Evolutionary conservation across 2,888 invertebrate species (phyloP).

Genomic region (Amiota communis): DNA sequence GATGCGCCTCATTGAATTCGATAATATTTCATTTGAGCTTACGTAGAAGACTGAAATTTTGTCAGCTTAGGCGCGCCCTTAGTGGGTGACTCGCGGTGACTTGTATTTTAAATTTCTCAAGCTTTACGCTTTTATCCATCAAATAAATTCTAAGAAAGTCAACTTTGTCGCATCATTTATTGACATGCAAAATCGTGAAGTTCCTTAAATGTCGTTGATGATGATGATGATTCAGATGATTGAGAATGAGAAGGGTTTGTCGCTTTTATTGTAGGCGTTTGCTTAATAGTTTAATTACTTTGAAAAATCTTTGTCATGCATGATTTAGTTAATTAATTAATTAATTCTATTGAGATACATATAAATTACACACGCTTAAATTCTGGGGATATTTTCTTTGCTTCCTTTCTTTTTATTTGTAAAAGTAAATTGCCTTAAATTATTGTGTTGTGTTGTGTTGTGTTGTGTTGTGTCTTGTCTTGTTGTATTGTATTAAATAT

Average conservation of each 20-base stretch:
- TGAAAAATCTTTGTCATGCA: constrained; percentile 10
- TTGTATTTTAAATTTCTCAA: neutral
- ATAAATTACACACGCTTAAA: neutral
- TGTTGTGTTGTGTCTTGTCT: neutral
- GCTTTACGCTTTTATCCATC: constrained; percentile 15
- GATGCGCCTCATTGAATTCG: constrained; percentile 48
- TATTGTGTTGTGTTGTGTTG: neutral
- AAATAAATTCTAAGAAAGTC: constrained; percentile 29
- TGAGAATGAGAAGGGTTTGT: neutral
- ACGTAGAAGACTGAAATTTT: neutral
- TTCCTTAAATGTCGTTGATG: neutral
- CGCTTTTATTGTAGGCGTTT: neutral
- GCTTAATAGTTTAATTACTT: constrained; percentile 16
- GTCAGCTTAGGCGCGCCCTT: neutral
- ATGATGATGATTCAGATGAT: too few species aligned
- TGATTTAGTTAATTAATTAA: constrained; percentile 15
- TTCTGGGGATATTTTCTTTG: neutral
- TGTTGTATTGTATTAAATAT: neutral
- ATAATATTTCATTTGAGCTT: constrained; percentile 40
- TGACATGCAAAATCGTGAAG: neutral
- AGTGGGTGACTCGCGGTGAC: neutral
- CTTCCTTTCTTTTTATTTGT: too few species aligned
- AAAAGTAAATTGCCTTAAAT: neutral
- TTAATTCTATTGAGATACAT: neutral
- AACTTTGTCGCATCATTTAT: constrained; percentile 4